Conservation (phyloP, 2,797 vertebrate genomes). For the Rhincodon typus region DNA sequence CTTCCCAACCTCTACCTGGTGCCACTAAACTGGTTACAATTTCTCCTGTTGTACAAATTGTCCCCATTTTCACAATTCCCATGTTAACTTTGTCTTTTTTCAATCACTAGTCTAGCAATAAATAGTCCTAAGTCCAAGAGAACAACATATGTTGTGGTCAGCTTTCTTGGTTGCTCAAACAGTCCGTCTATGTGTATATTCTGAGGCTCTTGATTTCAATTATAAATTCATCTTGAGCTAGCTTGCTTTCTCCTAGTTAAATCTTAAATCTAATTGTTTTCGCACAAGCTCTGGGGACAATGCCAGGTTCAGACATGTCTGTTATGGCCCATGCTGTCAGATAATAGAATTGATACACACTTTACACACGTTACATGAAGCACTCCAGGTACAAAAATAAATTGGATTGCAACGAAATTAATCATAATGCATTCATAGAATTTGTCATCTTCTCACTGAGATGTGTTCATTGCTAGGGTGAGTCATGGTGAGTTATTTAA, state of each 20-base stretch:
- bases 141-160: not conserved
- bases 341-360: not conserved
- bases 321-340: not conserved
- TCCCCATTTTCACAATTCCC: not conserved
- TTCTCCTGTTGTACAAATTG: not conserved
- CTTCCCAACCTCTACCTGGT: not conserved
- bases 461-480: too few relatives aligned
- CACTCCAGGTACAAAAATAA: not conserved
- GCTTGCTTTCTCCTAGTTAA: not conserved
- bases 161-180: not conserved
- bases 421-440: not conserved
- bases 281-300: not conserved
- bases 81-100: not conserved
- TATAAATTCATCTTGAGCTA: not conserved
- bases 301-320: conserved; percentile 6
- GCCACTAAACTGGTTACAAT: not conserved
- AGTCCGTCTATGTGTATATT: not conserved
- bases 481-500: not conserved
- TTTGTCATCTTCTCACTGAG: too few relatives aligned
- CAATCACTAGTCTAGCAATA: not conserved
- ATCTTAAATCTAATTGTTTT: conserved; percentile 6
- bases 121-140: not conserved
- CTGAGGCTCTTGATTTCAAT: not conserved
- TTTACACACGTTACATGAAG: not conserved
- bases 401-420: conserved; percentile 12